Evolutionary conservation across 1,140 invertebrate genomes (phyloP).

Genomic region (Drosophila navojoa): DNA sequence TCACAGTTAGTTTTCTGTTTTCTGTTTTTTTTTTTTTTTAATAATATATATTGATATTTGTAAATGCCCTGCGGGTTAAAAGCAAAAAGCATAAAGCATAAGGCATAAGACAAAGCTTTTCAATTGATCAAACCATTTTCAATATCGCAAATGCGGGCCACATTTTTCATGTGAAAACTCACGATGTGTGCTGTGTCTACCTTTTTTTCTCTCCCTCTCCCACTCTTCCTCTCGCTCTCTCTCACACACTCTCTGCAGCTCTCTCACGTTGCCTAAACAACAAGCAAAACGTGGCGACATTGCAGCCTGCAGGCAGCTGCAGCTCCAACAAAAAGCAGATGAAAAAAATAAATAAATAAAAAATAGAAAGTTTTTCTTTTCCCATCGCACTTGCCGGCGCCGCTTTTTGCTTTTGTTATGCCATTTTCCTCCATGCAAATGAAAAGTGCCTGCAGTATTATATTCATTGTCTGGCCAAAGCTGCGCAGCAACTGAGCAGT

Average conservation of each 20-base stretch:
- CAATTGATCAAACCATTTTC: conserved; percentile 75
- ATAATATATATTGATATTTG: conserved; percentile 46
- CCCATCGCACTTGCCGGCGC: conserved; percentile 40
- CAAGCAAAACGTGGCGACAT: conserved; percentile 42
- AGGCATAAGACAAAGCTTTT: conserved; percentile 16
- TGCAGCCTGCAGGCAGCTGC: conserved; percentile 29
- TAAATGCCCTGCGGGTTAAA: conserved; percentile 49
- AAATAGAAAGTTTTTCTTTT: conserved; percentile 77
- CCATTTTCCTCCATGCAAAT: conserved; percentile 70
- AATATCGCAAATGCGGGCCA: conserved; percentile 43
- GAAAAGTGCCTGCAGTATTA: conserved; percentile 52
- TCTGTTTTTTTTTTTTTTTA: neutral
- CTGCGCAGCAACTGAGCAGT: neutral
- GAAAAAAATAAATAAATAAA: conserved; percentile 16
- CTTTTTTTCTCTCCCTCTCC: neutral
- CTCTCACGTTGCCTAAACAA: conserved; percentile 39
- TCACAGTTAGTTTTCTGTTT: conserved; percentile 1
- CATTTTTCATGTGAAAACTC: conserved; percentile 73
- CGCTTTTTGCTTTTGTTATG: conserved; percentile 63
- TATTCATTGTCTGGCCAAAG: conserved; percentile 46
- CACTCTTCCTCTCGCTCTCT: neutral
- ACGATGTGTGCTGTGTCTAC: neutral
- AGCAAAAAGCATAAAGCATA: neutral
- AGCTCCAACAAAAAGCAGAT: conserved; percentile 6
- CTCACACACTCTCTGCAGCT: neutral